These are phyloP conservation scores for Anagrus nilaparvatae DNA, from an alignment of 1,140 invertebrate genomes.

Conservation along the genomic window DNA sequence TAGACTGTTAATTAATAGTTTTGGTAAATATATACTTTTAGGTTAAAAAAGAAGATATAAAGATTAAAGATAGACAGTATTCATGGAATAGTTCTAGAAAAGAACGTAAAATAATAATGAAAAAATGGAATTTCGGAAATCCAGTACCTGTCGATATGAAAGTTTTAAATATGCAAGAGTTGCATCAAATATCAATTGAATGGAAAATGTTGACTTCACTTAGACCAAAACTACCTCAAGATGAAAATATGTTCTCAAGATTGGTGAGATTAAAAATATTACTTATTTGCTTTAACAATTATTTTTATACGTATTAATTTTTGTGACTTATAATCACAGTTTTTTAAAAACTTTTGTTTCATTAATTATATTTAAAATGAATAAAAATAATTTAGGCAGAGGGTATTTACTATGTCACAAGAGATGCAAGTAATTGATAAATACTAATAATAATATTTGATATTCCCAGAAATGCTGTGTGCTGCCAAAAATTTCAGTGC, in stretches of 20 bases:
- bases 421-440: too few species aligned
- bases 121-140: slow-evolving; percentile 61
- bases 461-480: too few species aligned
- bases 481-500: too few species aligned
- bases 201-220: slow-evolving; percentile 86
- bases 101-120: slow-evolving; percentile 48
- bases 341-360: too few species aligned
- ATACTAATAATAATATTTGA: too few species aligned
- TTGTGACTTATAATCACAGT: too few species aligned
- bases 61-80: slow-evolving; percentile 42
- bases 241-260: slow-evolving; percentile 81
- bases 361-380: too few species aligned
- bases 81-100: slow-evolving; percentile 58
- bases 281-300: too few species aligned
- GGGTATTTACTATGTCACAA: too few species aligned
- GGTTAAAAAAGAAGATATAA: slow-evolving; percentile 40
- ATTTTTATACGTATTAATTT: too few species aligned
- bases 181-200: slow-evolving; percentile 78
- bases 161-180: slow-evolving; percentile 62
- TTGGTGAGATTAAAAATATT: slow-evolving; percentile 23
- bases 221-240: slow-evolving; percentile 67
- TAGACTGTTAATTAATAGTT: background rate
- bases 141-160: slow-evolving; percentile 76
- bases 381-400: too few species aligned
- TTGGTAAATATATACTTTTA: too few species aligned